Evolutionary conservation across 2,113 vertebrate species (phyloP), one percentile per base, ranked within the genome.

Genomic region (Circaetus gallicus): DNA sequence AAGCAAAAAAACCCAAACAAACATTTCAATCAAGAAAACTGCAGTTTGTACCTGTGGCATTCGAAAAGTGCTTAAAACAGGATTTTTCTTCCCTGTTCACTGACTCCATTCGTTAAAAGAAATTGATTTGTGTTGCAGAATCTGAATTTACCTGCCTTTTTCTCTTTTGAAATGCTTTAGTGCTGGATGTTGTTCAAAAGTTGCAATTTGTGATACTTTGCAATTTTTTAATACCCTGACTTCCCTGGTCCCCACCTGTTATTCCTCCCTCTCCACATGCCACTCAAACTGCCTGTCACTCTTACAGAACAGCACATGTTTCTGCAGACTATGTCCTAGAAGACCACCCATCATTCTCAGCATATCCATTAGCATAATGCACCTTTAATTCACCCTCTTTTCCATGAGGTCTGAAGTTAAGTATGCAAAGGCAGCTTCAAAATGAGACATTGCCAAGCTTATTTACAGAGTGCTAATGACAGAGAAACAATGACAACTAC

Each of bases 391-490:
- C 77, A 82, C 47, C 29, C 81, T 73, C 32, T 91, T 92, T 82
- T 90, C 71, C 86, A 36, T 29, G 69, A 66, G 36, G 24, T 67
- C 91, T 95, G 78, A 72, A 79, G 65, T 66, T 89, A 80, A 79
- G n/a, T 16, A 36, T 34, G 76, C 87, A 92, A 94, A 92, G 58
- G 58, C 56, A 56, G 78, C 58, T 88, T 93, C 69, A 61, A 66
- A 91, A 70, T 2, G 6, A 89, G 42, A 77, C 5, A 2, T 66
- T 94, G 72, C 40, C 72, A 94, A 80, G 58, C 45, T 80, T 91
- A 92, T 93, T 96, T 89, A 74, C 49, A 78, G 65, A 77, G 47
- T 91, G 42, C 36, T 93, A 96, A 96, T 96, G 96, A 95, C 72
- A 92, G 61, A 69, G 66, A 82, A 66, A 90, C 62, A 90, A 88